A percentile compares a stretch with the other conserved stretches of the same genome.
These are phyloP conservation scores for Noctuana brunneofusca DNA, from an alignment of 2,888 invertebrate species.

Conservation along the genomic window DNA sequence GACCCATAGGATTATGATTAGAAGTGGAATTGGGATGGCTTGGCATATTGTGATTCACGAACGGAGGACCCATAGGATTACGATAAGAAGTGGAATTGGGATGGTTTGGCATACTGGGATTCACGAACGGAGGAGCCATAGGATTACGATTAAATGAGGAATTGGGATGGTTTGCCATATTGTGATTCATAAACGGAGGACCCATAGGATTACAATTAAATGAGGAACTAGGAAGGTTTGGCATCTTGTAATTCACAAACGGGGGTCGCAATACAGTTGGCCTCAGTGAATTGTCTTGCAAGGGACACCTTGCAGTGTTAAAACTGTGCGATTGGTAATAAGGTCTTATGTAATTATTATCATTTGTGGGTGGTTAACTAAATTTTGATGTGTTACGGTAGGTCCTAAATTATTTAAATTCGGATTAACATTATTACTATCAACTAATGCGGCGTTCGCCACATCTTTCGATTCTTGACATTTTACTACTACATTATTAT, in stretches of 20 bases:
- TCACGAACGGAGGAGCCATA: background rate
- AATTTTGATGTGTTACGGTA: background rate
- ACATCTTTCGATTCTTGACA: background rate
- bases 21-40: background rate
- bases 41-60: background rate
- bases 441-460: background rate
- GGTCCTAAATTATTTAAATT: background rate
- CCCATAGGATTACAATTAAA: background rate
- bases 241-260: background rate
- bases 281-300: background rate
- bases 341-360: background rate
- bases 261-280: background rate
- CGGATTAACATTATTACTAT: background rate
- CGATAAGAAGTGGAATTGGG: background rate
- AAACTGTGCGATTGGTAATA: background rate
- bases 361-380: background rate
- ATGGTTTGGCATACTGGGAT: background rate
- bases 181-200: background rate
- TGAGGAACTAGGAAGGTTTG: background rate
- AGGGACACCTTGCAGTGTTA: background rate
- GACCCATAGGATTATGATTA: background rate
- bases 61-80: background rate
- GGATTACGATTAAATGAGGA: background rate
- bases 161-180: background rate
- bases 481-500: background rate